phyloP scores from a whole-genome alignment of 2,113 vertebrate genomes.

The Isichthys henryi region DNA sequence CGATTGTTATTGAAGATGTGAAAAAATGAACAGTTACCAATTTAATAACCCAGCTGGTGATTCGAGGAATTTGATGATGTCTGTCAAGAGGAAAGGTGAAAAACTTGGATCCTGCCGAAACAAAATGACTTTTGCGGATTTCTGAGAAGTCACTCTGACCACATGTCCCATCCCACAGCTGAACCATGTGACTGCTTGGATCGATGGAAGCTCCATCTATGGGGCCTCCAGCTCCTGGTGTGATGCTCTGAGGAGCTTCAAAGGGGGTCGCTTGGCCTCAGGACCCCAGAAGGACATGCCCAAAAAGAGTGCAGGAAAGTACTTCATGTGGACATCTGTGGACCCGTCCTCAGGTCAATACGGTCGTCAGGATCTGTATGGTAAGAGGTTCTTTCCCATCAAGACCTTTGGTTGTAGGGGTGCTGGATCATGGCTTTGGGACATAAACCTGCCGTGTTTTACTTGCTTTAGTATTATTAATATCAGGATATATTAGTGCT shows the following conservation, averaged over 20 bases:
- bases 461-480: not conserved
- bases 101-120: not conserved
- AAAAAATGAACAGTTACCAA: not conserved
- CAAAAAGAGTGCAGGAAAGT: slow-evolving; percentile 23
- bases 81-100: not conserved
- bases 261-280: slow-evolving; percentile 59
- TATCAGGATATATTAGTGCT: not conserved
- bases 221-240: slow-evolving; percentile 84
- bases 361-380: slow-evolving; percentile 57
- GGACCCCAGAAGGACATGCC: slow-evolving; percentile 62
- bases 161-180: slow-evolving; percentile 50
- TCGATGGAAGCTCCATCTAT: slow-evolving; percentile 94
- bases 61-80: not conserved
- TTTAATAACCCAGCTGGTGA: not conserved
- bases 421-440: not conserved
- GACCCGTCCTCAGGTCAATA: slow-evolving; percentile 67
- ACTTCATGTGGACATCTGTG: slow-evolving; percentile 75
- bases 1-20: not conserved
- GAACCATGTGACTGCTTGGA: slow-evolving; percentile 83
- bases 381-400: slow-evolving; percentile 43
- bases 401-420: not conserved
- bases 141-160: not conserved
- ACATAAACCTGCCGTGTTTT: not conserved
- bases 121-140: not conserved
- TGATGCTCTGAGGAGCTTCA: slow-evolving; percentile 79